phyloP scores from a whole-genome alignment of 2,888 invertebrate species.

The Pollenia labialis region DNA sequence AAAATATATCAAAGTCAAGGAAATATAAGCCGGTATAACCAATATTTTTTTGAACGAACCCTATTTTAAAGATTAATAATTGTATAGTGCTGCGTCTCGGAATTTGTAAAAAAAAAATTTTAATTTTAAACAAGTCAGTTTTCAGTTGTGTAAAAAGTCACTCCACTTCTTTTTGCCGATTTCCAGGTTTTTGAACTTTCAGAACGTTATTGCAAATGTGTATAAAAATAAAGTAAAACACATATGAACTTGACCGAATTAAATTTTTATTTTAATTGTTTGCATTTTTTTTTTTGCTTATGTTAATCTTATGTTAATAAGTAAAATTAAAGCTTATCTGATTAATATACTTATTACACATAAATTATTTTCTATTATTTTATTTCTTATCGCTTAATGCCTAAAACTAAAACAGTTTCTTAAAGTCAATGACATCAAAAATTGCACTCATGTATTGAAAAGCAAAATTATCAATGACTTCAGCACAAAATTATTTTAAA shows the following conservation, averaged over 20 bases:
- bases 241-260: not conserved
- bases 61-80: too few species aligned
- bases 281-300: not conserved
- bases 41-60: too few species aligned
- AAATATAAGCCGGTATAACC: too few species aligned
- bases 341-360: not conserved
- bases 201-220: too few species aligned
- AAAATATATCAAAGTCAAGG: too few species aligned
- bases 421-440: constrained; percentile 43
- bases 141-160: too few species aligned
- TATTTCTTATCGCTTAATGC: constrained; percentile 12
- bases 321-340: constrained; percentile 14
- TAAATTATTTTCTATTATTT: not conserved
- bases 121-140: too few species aligned
- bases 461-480: not conserved
- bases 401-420: not conserved
- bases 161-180: too few species aligned
- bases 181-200: too few species aligned
- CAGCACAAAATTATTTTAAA: constrained; percentile 32
- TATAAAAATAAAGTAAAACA: not conserved
- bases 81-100: too few species aligned
- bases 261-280: not conserved
- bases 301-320: not conserved
- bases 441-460: not conserved
- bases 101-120: too few species aligned